These are phyloP conservation scores for Coenobita brevimanus DNA, from an alignment of 1,140 invertebrate species.

Conservation along the genomic window DNA sequence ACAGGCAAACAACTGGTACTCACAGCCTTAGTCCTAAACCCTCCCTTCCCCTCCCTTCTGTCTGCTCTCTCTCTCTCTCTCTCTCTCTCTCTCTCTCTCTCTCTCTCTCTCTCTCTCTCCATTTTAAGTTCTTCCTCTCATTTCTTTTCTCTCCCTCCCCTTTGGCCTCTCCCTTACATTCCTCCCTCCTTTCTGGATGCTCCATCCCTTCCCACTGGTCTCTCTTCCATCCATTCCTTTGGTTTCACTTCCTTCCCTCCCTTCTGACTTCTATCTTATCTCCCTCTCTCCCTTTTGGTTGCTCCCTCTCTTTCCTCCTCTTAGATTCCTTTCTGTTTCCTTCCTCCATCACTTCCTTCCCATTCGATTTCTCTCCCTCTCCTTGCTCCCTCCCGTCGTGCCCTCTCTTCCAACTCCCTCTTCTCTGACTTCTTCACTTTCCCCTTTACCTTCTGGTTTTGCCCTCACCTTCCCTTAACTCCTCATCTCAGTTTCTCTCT, in stretches of 20 bases:
- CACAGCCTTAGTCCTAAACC: slow-evolving; percentile 12
- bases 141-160: background rate
- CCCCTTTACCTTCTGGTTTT: background rate
- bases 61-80: background rate
- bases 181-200: too few relatives aligned
- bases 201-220: background rate
- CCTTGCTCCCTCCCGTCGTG: background rate
- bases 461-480: background rate
- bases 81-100: background rate
- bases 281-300: background rate
- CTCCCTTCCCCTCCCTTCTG: background rate
- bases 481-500: too few relatives aligned
- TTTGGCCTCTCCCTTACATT: background rate
- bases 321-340: background rate
- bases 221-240: background rate
- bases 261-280: too few relatives aligned
- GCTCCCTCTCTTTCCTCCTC: background rate
- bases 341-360: background rate
- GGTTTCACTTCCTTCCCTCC: too few relatives aligned
- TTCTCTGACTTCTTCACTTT: background rate
- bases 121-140: background rate
- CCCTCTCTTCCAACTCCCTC: slow-evolving; percentile 27
- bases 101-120: background rate
- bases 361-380: background rate
- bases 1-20: slow-evolving; percentile 13